Evolutionary conservation across 2,888 invertebrate species (phyloP).

Genomic region (Yponomeuta sedellus): DNA sequence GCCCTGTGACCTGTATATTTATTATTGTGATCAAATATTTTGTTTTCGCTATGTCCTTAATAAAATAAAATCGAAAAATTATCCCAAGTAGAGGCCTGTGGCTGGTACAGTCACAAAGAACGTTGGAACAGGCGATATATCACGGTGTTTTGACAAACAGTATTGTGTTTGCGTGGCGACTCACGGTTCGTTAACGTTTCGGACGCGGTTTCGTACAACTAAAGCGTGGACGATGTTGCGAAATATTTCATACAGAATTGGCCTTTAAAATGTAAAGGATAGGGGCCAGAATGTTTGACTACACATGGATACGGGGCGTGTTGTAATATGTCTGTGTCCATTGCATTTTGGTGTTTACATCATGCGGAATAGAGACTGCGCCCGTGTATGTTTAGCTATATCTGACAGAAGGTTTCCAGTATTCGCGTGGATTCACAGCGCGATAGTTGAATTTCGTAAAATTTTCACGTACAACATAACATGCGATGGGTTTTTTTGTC

Average conservation of each 20-base stretch:
- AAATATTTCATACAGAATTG: background rate
- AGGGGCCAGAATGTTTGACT: background rate
- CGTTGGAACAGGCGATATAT: conserved; percentile 43
- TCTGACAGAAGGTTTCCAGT: background rate
- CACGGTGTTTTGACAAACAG: conserved; percentile 58
- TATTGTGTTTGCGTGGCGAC: conserved; percentile 45
- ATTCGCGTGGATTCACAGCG: background rate
- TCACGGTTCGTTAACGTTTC: conserved; percentile 36
- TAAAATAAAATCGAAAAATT: background rate
- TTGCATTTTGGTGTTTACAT: background rate
- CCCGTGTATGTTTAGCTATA: background rate
- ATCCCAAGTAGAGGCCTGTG: background rate
- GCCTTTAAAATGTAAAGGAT: background rate
- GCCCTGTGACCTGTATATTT: too few relatives aligned
- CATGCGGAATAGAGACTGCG: background rate
- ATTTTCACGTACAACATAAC: background rate
- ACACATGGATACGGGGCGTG: background rate
- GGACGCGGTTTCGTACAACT: conserved; percentile 17
- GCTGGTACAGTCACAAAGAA: conserved; percentile 10
- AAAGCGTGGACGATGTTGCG: background rate
- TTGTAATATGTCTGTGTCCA: background rate
- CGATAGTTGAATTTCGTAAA: background rate
- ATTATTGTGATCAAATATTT: too few relatives aligned
- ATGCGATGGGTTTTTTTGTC: background rate
- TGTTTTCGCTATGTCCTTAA: too few relatives aligned